phyloP scores from a whole-genome alignment of 2,113 vertebrate genomes.

The Orcinus orca region DNA sequence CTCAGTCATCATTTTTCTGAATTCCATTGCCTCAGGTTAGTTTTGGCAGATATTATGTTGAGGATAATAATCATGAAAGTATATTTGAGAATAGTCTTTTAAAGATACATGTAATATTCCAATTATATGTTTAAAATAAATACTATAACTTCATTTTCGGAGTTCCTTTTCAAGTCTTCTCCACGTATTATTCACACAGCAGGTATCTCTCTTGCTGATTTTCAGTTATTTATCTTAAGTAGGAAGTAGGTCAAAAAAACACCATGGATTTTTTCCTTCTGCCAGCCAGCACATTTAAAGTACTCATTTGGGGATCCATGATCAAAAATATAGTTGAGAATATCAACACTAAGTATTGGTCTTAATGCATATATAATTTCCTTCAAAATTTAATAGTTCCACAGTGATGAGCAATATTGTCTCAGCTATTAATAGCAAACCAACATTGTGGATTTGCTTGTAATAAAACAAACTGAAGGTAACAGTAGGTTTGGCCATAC shows the following conservation, averaged over 20 bases:
- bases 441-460: background rate
- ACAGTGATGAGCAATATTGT: background rate
- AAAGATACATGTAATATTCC: background rate
- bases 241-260: conserved; percentile 74
- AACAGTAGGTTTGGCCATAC: background rate
- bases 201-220: conserved; percentile 24
- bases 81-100: background rate
- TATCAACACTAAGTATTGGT: conserved; percentile 15
- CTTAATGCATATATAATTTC: conserved; percentile 40
- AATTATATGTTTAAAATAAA: conserved; percentile 22
- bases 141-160: background rate
- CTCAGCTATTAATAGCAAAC: background rate
- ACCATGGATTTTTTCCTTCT: conserved; percentile 51
- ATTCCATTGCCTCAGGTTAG: background rate
- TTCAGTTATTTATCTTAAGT: conserved; percentile 54
- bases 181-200: conserved; percentile 41
- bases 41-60: background rate
- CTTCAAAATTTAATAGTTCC: conserved; percentile 38
- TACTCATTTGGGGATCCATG: conserved; percentile 44
- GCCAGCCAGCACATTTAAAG: conserved; percentile 55
- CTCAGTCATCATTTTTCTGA: background rate
- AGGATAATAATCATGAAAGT: background rate
- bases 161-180: background rate
- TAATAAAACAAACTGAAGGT: background rate
- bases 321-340: conserved; percentile 35